Base-by-base conservation (phyloP, 2,113 vertebrate genomes). In the Salvelinus namaycush region DNA sequence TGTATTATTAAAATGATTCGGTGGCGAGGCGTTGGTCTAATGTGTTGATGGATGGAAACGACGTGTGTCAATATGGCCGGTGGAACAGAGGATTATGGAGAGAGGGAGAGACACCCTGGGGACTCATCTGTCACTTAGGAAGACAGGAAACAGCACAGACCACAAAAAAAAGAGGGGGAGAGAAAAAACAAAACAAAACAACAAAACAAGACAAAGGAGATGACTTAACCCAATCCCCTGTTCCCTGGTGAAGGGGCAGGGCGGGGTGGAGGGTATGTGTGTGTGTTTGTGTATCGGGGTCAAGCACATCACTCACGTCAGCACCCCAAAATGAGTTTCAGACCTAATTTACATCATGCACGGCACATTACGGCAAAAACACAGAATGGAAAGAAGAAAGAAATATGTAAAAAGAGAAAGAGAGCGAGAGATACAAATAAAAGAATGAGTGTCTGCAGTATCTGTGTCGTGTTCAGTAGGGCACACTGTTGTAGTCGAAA, bases 151-250 rank as follows among this genome's bases (percentile, higher is more conserved):
- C 73, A 75, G 20, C 66, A 54, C 24, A 65, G 27, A 67, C 9
- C 20, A 69, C 31, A 71, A 5, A 26, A 44, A 26, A 18, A 24
- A 70, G 2, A 13, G 34, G 22, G 24, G 13, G 18, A 18, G n/a
- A 18, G n/a, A 39, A 39, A 29, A 60, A 29, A 57, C 6, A 62
- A 31, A 62, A 68, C 39, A 70, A 39, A n/a, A 22, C 16, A n/a
- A 66, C 5, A 74, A 65, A 74, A 66, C 73, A 74, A 8, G 18
- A 74, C 51, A 66, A 74, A 48, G 73, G 29, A 74, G 29, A 57
- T 34, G 27, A 1, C 24, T 39, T 39, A 39, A 39, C 39, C 49
- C 49, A 0, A 51, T 16, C 22, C 27, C 59, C 57, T 60, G 20
- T 73, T 7, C 26, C 26, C 29, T 4, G 16, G 54, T 22, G 24